Conservation (phyloP, 2,797 vertebrate species). For the Loris lydekkerianus region DNA sequence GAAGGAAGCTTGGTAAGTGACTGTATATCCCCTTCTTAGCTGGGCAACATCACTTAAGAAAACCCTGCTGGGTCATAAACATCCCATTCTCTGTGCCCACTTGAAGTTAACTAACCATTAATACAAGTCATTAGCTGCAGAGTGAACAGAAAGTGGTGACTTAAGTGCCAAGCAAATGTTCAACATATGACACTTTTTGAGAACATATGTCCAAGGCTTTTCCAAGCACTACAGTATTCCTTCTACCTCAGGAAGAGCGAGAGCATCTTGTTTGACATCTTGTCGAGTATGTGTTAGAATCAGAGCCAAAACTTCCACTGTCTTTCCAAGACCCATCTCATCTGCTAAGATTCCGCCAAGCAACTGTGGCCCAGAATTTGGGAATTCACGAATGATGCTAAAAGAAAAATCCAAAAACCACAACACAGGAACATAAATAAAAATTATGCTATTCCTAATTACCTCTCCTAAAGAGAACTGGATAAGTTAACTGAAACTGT, state of each 20-base stretch:
- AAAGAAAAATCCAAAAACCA: slow-evolving; percentile 78
- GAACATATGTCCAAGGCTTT: background rate
- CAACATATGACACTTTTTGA: slow-evolving; percentile 1
- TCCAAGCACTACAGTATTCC: background rate
- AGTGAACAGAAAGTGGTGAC: slow-evolving; percentile 9
- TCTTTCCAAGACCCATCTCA: slow-evolving; percentile 99
- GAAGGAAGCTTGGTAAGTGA: background rate
- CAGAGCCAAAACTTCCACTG: slow-evolving; percentile 97
- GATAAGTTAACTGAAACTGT: slow-evolving; percentile 16
- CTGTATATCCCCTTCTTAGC: background rate
- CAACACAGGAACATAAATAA: background rate
- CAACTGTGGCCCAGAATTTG: slow-evolving; percentile 94
- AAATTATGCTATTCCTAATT: background rate
- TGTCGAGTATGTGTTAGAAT: slow-evolving; percentile 95
- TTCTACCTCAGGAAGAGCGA: slow-evolving; percentile 95
- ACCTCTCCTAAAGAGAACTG: slow-evolving; percentile 1
- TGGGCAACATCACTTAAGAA: background rate
- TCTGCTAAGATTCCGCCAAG: slow-evolving; percentile 98
- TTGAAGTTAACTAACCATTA: slow-evolving; percentile 29
- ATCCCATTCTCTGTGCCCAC: background rate
- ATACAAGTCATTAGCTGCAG: background rate
- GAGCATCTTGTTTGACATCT: slow-evolving; percentile 91
- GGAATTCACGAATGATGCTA: slow-evolving; percentile 95
- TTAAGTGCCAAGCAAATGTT: slow-evolving; percentile 57
- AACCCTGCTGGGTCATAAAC: background rate